Base-by-base conservation (phyloP, 2,888 invertebrate species). In the Lepas anatifera region DNA sequence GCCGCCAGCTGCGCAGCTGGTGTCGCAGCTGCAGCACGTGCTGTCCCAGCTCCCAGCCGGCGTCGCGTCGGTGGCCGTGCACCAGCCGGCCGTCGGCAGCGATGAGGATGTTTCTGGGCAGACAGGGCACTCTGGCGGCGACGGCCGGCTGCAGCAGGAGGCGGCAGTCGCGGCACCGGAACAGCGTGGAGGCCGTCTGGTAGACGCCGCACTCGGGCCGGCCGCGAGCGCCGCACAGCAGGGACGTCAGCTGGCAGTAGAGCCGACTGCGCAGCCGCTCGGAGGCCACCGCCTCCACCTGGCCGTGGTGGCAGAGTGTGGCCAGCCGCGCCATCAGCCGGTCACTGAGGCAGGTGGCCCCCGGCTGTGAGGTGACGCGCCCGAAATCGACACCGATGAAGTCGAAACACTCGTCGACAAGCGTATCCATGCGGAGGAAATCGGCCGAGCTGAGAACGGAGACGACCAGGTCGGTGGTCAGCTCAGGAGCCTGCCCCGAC, bases 361-460 rank as follows among this genome's bases (percentile, higher is more conserved):
- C 89, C 10, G 92, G 87, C 0, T 89, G 89, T 77, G 89, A 88
- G 39, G 96, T 85, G 69, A 96, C 89, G 72, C 93, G 91, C 75
- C 87, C 90, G 84, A 95, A 87, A 78, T 93, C 88, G 37, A 87
- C 85, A 78, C 93, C 92, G 76, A 94, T 93, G 81, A 87, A 95
- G 63, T 87, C 84, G 69, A 96, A 82, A 74, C 95, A 95, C 78
- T 91, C 90, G 75, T 91, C 86, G 4, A 95, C 84, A 68, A 96
- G 81, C 2, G 90, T 89, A 76, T 94, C 91, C 95, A 96, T 96
- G 85, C 94, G 82, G 37, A 97, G 82, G 79, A 96, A 97, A 43
- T 94, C 92, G 0, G 96, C 95, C 0, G 95, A 96, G 0, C 96
- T 93, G 72, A 96, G 84, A 69, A 97, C 90, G 0, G 95, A 95